Percentiles rank a stretch among this genome's conserved stretches.
These are phyloP conservation scores for Meta bourneti DNA, from an alignment of 2,888 invertebrate genomes.

Conservation along the genomic window DNA sequence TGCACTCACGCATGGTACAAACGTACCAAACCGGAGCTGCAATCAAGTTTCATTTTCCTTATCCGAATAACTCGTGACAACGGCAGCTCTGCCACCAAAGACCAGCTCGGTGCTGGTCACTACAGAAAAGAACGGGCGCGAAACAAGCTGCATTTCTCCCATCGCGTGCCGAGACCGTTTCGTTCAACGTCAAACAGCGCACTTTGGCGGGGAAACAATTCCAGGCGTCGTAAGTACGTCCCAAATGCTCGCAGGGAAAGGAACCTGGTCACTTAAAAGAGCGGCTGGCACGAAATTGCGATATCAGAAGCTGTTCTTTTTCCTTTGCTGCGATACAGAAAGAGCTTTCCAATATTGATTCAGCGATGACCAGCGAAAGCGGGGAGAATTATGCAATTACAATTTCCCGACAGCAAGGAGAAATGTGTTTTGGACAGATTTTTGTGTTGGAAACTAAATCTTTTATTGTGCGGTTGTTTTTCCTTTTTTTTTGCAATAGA, in stretches of 20 bases:
- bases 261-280: conserved; percentile 37
- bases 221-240: conserved; percentile 12
- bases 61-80: too few relatives aligned
- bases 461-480: too few relatives aligned
- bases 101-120: too few relatives aligned
- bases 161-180: conserved; percentile 32
- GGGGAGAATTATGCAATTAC: conserved; percentile 52
- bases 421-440: conserved; percentile 11
- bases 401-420: conserved; percentile 34
- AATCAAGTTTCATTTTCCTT: too few relatives aligned
- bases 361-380: conserved; percentile 25
- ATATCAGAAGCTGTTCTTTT: conserved; percentile 43
- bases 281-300: conserved; percentile 54
- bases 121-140: too few relatives aligned
- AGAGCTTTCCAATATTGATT: conserved; percentile 36
- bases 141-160: too few relatives aligned
- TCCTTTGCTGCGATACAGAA: conserved; percentile 6
- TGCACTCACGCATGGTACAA: too few relatives aligned
- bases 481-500: too few relatives aligned
- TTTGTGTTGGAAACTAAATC: too few relatives aligned
- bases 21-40: too few relatives aligned
- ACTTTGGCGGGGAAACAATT: conserved; percentile 59
- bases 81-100: too few relatives aligned
- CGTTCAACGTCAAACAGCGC: conserved; percentile 34
- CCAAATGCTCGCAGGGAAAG: conserved; percentile 22